Evolutionary conservation across 2,113 vertebrate species (phyloP).

Genomic region (Orthonyx spaldingii): DNA sequence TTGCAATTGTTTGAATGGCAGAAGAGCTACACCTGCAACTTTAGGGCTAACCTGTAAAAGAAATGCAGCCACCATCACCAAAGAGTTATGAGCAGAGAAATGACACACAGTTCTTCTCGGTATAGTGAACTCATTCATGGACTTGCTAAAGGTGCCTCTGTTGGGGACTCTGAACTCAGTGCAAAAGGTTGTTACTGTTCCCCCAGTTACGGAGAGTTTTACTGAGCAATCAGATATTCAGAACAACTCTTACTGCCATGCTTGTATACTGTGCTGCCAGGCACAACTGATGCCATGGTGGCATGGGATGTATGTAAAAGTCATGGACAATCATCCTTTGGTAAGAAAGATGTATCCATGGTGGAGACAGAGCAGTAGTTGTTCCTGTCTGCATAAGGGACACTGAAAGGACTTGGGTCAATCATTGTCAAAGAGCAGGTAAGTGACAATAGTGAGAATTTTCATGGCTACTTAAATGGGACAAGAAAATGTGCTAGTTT

Average conservation of each 20-base stretch:
- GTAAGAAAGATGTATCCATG: not conserved
- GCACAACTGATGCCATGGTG: not conserved
- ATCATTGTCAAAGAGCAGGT: not conserved
- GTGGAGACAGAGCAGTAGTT: not conserved
- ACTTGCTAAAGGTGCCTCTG: not conserved
- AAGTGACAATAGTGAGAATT: not conserved
- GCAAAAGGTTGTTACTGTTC: not conserved
- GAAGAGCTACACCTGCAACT: not conserved
- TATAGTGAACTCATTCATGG: not conserved
- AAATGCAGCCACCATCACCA: not conserved
- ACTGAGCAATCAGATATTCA: not conserved
- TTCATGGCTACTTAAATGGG: not conserved
- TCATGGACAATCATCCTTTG: not conserved
- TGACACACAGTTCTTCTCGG: fast-evolving
- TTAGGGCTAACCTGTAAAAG: not conserved
- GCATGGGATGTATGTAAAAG: not conserved
- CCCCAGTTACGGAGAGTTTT: not conserved
- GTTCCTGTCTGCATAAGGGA: not conserved
- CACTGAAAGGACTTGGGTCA: not conserved
- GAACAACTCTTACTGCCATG: not conserved
- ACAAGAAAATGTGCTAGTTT: not conserved
- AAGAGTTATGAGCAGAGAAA: not conserved
- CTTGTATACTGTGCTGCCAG: not conserved
- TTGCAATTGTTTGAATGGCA: not conserved
- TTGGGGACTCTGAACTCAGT: not conserved